These are phyloP conservation scores for Gallinago jamesoni DNA, from an alignment of 2,113 vertebrate species.

Conservation along the genomic window DNA sequence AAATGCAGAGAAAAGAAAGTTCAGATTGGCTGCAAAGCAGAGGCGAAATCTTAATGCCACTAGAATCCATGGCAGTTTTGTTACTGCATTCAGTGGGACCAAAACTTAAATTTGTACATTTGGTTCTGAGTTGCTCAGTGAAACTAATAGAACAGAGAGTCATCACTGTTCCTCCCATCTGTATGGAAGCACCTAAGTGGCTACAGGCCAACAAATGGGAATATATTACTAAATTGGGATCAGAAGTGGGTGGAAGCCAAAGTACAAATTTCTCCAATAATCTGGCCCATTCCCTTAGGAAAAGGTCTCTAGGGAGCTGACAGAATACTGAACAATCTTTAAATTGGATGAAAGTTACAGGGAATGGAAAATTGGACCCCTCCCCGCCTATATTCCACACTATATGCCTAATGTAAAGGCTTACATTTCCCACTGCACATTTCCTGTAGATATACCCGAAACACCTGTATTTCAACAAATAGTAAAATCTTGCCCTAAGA, in stretches of 20 bases:
- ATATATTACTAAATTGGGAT: neutral
- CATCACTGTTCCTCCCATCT: neutral
- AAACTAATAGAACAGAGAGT: neutral
- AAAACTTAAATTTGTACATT: neutral
- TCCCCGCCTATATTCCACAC: neutral
- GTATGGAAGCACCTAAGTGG: neutral
- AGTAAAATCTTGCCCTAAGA: neutral
- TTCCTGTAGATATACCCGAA: neutral
- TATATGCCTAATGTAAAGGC: neutral
- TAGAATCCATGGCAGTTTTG: neutral
- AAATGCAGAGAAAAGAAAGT: neutral
- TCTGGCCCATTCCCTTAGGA: neutral
- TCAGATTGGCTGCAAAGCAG: neutral
- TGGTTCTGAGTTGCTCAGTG: neutral
- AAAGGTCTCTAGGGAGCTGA: neutral
- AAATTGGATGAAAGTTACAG: neutral
- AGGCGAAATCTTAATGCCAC: neutral
- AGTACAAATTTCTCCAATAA: neutral
- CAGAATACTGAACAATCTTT: neutral
- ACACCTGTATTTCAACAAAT: neutral
- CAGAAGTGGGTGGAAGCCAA: neutral
- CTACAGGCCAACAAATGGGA: neutral
- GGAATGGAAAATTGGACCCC: neutral
- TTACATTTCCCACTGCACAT: neutral
- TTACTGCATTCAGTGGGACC: neutral